phyloP scores from a whole-genome alignment of 1,140 invertebrate species.

The Drosophila mauritiana region DNA sequence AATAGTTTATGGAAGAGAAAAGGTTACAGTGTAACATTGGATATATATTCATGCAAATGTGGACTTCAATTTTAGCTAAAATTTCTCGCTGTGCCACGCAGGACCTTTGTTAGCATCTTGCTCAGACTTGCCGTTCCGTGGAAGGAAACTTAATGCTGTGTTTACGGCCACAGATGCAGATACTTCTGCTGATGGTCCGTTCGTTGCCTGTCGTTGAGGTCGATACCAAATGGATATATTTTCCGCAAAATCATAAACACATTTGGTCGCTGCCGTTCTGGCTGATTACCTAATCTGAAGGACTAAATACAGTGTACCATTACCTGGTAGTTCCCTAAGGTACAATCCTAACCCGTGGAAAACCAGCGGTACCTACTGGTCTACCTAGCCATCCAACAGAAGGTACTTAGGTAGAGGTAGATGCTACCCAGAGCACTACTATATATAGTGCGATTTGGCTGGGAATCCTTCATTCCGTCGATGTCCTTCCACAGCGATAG shows the following conservation, averaged over 20 bases:
- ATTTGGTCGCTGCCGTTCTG: conserved; percentile 29
- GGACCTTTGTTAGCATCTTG: conserved; percentile 21
- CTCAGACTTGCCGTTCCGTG: conserved; percentile 27
- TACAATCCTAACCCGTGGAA: conserved; percentile 25
- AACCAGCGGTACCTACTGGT: conserved; percentile 12
- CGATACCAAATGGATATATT: conserved; percentile 51
- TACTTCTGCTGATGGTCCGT: conserved; percentile 19
- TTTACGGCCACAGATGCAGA: conserved; percentile 30
- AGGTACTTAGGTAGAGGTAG: conserved; percentile 1
- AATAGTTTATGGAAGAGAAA: too few species aligned
- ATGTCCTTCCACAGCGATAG: conserved; percentile 44
- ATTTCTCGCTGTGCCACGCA: conserved; percentile 13
- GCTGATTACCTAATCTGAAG: conserved; percentile 68
- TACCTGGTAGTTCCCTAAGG: conserved; percentile 15
- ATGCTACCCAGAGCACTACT: too few species aligned
- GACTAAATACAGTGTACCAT: conserved; percentile 36
- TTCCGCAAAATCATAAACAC: conserved; percentile 78
- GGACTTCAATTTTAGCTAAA: conserved; percentile 7
- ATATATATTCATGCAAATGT: not conserved
- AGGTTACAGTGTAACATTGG: too few species aligned
- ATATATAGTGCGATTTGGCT: conserved; percentile 33
- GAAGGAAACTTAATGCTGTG: conserved; percentile 31
- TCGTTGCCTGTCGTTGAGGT: conserved; percentile 43
- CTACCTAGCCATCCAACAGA: conserved; percentile 42
- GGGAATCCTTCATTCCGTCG: conserved; percentile 59